Conservation (phyloP, 2,888 invertebrate species). For the Mythimna vitellina region DNA sequence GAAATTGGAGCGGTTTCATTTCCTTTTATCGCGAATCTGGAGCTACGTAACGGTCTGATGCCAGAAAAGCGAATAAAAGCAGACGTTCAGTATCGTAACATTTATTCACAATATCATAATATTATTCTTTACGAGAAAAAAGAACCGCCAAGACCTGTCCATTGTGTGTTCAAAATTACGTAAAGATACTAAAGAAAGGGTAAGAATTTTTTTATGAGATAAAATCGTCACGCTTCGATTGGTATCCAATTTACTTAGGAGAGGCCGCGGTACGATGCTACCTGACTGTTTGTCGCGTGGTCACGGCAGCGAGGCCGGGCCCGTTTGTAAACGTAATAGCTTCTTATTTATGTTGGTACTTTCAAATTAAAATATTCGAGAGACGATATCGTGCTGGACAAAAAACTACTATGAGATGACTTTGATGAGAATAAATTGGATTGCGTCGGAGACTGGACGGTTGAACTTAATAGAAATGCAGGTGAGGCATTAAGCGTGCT, state of each 20-base stretch:
- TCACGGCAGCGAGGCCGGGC: slow-evolving; percentile 75
- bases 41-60: slow-evolving; percentile 54
- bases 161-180: slow-evolving; percentile 82
- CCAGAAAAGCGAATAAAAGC: slow-evolving; percentile 54
- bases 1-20: slow-evolving; percentile 50
- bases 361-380: slow-evolving; percentile 84
- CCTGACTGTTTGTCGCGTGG: slow-evolving; percentile 83
- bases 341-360: slow-evolving; percentile 81
- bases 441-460: slow-evolving; percentile 64
- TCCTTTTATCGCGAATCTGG: slow-evolving; percentile 56
- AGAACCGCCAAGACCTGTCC: slow-evolving; percentile 69
- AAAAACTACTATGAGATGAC: slow-evolving; percentile 72
- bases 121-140: slow-evolving; percentile 68
- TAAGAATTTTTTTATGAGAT: slow-evolving; percentile 81
- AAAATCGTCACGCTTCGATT: slow-evolving; percentile 85
- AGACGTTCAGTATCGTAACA: slow-evolving; percentile 62
- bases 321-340: slow-evolving; percentile 81
- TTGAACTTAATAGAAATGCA: slow-evolving; percentile 62
- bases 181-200: slow-evolving; percentile 81
- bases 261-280: slow-evolving; percentile 75
- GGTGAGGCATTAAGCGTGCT: slow-evolving; percentile 59
- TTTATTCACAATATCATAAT: slow-evolving; percentile 67
- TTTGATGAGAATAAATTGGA: slow-evolving; percentile 80
- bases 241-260: slow-evolving; percentile 86
- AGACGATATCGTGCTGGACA: slow-evolving; percentile 70